Percentiles rank a stretch among this genome's conserved stretches.
phyloP scores from a whole-genome alignment of 2,797 vertebrate species.

The Dermochelys coriacea region DNA sequence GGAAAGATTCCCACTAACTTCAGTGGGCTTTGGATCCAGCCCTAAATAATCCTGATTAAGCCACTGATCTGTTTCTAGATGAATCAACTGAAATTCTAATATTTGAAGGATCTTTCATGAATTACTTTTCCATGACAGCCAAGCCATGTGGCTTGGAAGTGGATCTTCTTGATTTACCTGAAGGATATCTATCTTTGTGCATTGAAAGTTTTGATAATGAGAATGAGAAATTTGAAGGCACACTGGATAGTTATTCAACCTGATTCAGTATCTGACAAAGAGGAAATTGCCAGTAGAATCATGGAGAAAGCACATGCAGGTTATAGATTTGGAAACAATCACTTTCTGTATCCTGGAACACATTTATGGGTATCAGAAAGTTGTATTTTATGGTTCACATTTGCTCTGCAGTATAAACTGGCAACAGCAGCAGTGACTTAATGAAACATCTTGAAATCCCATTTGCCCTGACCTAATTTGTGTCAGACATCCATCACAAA shows the following conservation, averaged over 20 bases:
- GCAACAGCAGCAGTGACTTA: neutral
- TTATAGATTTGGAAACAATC: neutral
- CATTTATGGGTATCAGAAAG: neutral
- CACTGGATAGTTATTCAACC: neutral
- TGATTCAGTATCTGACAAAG: neutral
- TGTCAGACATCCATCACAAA: neutral
- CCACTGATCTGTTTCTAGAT: slow-evolving; percentile 5
- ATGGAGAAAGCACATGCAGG: rapidly evolving
- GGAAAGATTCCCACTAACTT: neutral
- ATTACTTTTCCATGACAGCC: neutral
- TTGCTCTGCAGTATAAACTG: neutral
- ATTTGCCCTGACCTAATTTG: neutral
- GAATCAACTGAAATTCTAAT: neutral
- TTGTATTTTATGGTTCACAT: neutral
- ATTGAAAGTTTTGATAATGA: neutral
- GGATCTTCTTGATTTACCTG: neutral
- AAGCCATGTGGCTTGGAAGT: neutral
- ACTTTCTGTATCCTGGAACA: rapidly evolving
- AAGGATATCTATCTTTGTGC: neutral
- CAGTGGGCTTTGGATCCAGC: neutral
- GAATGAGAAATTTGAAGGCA: neutral
- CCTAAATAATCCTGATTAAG: neutral
- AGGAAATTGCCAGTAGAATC: neutral
- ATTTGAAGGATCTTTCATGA: neutral
- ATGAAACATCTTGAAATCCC: neutral